Base-by-base conservation (phyloP, 2,888 invertebrate genomes). In the Nebria salina region DNA sequence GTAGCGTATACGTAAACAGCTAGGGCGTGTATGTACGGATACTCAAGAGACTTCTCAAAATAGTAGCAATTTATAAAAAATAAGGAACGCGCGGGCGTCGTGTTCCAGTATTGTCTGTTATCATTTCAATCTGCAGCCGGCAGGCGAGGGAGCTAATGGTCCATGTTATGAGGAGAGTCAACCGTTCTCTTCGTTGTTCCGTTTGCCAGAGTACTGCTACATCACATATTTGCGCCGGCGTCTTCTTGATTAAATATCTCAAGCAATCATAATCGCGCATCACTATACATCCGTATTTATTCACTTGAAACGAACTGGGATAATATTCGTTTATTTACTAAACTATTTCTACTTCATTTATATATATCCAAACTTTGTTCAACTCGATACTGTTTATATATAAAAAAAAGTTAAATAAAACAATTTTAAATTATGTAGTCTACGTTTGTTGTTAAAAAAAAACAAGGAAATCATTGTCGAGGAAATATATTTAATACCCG, bases 71-170 rank as follows among this genome's bases (percentile, higher is more conserved):
- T 25, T 25, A 72, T 26, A 72, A 25, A 26, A 72, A 41, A 72
- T 9, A 34, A 66, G 13, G n/a, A 8, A 3, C 70, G 4, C 20
- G 20, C 20, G 54, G 70, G 4, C 15, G 70, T 72, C 25, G 72
- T 72, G 72, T 72, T 72, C 41, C 34, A 9, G 34, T 64, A 75
- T 75, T 54, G 75, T 75, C 25, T 75, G 75, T 75, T 75, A 64
- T 75, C 75, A 75, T 73, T 73, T 73, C 73, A 73, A 73, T 73
- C 73, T 75, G 75, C 42, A 11, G 11, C 25, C 75, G 64, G 26
- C 15, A 20, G 20, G 75, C 65, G 15, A 65, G 64, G 65, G 65
- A 75, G 42, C 75, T 75, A 75, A 75, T 75, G 75, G 54, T 43
- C 75, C 75, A 64, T 75, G 64, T 26, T 72, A 72, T 72, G 41